A percentile compares a stretch with the other conserved stretches of the same genome.
These are phyloP conservation scores for Drosophila paulistorum DNA, from an alignment of 1,140 invertebrate genomes.

Conservation along the genomic window DNA sequence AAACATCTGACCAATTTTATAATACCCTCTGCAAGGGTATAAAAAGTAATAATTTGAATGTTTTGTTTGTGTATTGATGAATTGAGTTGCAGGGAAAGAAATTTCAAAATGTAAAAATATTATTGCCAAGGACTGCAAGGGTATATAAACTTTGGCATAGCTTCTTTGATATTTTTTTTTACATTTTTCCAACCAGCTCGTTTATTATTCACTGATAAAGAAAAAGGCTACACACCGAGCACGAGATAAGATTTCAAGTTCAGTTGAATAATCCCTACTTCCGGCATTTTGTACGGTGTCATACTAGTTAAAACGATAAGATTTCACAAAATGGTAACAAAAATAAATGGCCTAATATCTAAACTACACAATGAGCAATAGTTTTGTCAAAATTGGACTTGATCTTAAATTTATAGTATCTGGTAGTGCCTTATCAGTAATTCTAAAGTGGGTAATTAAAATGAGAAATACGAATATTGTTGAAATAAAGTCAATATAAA, in stretches of 20 bases:
- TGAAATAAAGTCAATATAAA: not conserved
- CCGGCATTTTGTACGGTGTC: constrained; percentile 60
- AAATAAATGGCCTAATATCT: not conserved
- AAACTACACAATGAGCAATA: not conserved
- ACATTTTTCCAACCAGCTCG: not conserved
- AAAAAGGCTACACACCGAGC: constrained; percentile 21
- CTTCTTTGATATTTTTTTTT: no score
- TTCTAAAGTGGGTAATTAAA: not conserved
- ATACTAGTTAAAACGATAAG: constrained; percentile 50
- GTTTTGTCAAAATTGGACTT: not conserved
- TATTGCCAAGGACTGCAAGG: no score
- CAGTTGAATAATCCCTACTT: constrained; percentile 56
- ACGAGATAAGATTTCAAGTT: constrained; percentile 55
- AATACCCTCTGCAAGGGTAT: no score
- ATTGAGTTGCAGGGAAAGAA: no score
- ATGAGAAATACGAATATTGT: not conserved
- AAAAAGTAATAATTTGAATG: no score
- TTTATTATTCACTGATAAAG: constrained; percentile 26
- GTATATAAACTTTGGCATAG: no score
- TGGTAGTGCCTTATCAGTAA: not conserved
- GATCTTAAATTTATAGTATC: not conserved
- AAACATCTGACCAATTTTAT: no score
- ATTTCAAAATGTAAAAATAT: no score
- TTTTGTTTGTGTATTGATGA: no score
- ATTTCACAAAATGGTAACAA: constrained; percentile 52